phyloP scores from a whole-genome alignment of 2,113 vertebrate genomes.

The Equus quagga region DNA sequence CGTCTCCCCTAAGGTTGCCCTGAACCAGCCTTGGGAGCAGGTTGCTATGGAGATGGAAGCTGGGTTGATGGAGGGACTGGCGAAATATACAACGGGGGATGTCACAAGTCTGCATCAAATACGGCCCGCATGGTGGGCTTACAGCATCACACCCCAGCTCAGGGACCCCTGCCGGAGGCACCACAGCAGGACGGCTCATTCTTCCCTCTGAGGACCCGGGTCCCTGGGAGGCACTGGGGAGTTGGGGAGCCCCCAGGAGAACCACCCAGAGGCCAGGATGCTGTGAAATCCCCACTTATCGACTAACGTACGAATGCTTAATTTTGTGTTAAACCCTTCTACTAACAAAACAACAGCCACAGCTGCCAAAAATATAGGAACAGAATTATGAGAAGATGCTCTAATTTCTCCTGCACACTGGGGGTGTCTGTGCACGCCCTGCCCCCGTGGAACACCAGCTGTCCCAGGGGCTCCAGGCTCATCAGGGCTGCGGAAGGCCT shows the following conservation, averaged over 20 bases:
- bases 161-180: accelerated
- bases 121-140: accelerated
- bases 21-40: accelerated
- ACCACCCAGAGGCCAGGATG: neutral
- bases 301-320: neutral
- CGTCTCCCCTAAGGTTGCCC: accelerated
- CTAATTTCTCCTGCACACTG: neutral
- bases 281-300: neutral
- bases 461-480: neutral
- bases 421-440: neutral
- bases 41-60: neutral
- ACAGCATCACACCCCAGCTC: neutral
- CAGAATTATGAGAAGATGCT: neutral
- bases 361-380: neutral
- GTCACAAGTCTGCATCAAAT: neutral
- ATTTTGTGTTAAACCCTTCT: neutral
- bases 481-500: accelerated
- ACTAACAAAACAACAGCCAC: neutral
- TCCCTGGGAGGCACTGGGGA: neutral
- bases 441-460: neutral
- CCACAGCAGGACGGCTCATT: no score
- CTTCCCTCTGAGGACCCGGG: neutral
- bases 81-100: accelerated
- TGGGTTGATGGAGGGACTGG: neutral
- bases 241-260: neutral